Base-by-base conservation (phyloP, 2,888 invertebrate species). In the Leucania comma region DNA sequence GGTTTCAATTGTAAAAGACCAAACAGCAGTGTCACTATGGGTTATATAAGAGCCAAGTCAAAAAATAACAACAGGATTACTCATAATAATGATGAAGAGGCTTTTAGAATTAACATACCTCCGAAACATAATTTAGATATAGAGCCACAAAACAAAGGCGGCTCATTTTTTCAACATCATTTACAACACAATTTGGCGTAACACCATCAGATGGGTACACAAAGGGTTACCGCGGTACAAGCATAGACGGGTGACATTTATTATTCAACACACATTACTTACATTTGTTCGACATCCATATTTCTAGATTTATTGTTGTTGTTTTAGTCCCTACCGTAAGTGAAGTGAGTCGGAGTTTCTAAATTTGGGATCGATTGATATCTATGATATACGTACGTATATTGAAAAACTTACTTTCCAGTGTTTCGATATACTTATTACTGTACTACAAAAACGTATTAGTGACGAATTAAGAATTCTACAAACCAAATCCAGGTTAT, bases 181-280 rank as follows among this genome's bases (percentile, higher is more conserved):
- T 77, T 66, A 76, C 65, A 63, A 42, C 62, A 35, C 56, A 81
- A 67, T 71, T 81, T 77, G 48, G 62, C 51, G 64, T 66, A 63
- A 80, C 80, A 56, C 71, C 59, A 81, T 80, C 48, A 38, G 48
- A 80, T 60, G 60, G 76, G 50, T 32, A 71, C 51, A 70, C 71
- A 78, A 78, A 78, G 63, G 63, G 69, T 51, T 50, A 70, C 81
- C 78, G 78, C 70, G 24, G 56, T 12, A 69, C 50, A 9, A 26
- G 26, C 42, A 29, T 32, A 63, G 42, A 74, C 64, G 32, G 29
- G 24, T 38, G 50, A 60, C 67, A 78, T 80, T 72, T 60, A 66
- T 70, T 78, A 84, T 82, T 81, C 84, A 70, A 58, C 51, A 42
- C 78, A 75, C 72, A 56, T 68, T 57, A 68, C 79, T 46, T 75